A percentile compares a stretch with the other conserved stretches of the same genome.
phyloP scores from a whole-genome alignment of 2,888 invertebrate genomes.

The Ennomos quercinarius region DNA sequence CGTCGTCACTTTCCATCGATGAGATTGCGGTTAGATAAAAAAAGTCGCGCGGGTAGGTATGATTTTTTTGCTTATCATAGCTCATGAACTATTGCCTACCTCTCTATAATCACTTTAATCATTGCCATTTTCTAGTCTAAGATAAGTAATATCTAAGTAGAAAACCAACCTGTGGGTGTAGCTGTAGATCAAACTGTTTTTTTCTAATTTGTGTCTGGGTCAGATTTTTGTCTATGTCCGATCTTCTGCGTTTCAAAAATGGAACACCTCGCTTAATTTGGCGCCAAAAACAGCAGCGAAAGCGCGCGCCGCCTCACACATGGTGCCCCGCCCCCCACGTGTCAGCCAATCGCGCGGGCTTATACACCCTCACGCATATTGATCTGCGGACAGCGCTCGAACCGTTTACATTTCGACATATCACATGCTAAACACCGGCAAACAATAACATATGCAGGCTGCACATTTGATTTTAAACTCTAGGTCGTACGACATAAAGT shows the following conservation, averaged over 20 bases:
- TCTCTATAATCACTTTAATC: no score
- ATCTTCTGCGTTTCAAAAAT: constrained; percentile 56
- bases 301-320: constrained; percentile 74
- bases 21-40: no score
- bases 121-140: no score
- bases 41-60: no score
- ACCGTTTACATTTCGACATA: constrained; percentile 84
- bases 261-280: constrained; percentile 66
- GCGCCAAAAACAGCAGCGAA: constrained; percentile 74
- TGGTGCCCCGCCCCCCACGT: constrained; percentile 77
- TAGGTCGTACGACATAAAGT: not conserved
- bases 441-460: constrained; percentile 76
- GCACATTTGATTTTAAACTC: constrained; percentile 45
- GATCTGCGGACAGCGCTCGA: constrained; percentile 83
- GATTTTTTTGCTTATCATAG: not conserved
- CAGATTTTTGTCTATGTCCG: not conserved
- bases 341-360: constrained; percentile 79
- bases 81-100: no score
- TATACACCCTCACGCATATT: constrained; percentile 84
- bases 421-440: constrained; percentile 83
- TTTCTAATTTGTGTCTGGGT: no score
- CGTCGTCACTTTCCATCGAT: no score
- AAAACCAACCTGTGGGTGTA: no score
- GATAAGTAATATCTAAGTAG: no score
- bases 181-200: no score